Evolutionary conservation across 2,888 invertebrate genomes (phyloP).

Genomic region (Drosophila stalkeri): DNA sequence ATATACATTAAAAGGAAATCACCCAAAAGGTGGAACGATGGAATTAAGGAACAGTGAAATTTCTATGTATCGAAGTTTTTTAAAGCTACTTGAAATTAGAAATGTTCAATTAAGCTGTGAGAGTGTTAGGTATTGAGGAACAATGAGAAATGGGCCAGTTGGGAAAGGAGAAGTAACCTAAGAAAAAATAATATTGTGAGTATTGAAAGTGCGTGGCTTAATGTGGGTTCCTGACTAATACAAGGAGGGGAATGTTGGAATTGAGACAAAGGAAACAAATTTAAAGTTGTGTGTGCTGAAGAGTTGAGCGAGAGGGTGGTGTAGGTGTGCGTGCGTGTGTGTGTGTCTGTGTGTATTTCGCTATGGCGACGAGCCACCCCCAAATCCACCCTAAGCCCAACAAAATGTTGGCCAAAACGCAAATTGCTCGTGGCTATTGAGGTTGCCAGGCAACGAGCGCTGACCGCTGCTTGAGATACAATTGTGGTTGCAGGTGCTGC

Average conservation of each 20-base stretch:
- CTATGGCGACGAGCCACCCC: conserved; percentile 41
- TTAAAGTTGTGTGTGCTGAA: too few relatives aligned
- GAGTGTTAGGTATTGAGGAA: neutral
- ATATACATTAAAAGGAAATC: neutral
- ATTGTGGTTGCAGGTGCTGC: conserved; percentile 25
- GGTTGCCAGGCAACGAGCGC: conserved; percentile 45
- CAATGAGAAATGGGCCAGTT: neutral
- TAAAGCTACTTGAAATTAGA: neutral
- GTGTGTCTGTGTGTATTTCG: neutral
- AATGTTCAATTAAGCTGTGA: neutral
- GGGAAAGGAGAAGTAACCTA: neutral
- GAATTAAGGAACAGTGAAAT: neutral
- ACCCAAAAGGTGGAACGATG: neutral
- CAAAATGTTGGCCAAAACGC: conserved; percentile 30
- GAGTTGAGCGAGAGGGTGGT: neutral
- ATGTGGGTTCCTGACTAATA: neutral
- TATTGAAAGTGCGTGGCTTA: neutral
- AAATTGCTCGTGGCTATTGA: conserved; percentile 27
- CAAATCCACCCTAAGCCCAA: conserved; percentile 4
- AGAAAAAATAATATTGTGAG: neutral
- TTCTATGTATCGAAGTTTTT: neutral
- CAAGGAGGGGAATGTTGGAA: neutral
- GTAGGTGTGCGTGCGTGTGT: conserved; percentile 4
- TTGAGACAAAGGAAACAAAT: neutral
- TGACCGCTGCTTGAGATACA: conserved; percentile 49